phyloP scores from a whole-genome alignment of 2,113 vertebrate species.

The Forbesichthys papilliferus region DNA sequence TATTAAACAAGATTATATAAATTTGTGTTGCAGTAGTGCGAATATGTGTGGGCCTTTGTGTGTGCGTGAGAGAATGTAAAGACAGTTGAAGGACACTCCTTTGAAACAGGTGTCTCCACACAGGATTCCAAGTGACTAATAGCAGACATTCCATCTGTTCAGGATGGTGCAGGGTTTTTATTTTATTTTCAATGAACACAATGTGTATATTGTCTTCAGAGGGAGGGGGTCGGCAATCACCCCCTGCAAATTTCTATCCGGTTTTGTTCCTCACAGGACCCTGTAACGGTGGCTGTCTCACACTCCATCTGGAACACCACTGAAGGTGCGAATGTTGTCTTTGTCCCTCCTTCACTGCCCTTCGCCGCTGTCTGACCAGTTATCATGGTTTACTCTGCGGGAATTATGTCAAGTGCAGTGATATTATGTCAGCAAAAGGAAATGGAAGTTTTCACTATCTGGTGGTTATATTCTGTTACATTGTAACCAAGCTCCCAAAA shows the following conservation, averaged over 20 bases:
- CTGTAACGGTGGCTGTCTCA: background rate
- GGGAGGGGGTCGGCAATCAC: constrained; percentile 2
- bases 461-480: too few relatives aligned
- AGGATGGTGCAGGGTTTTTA: too few relatives aligned
- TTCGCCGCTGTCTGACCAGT: constrained; percentile 16
- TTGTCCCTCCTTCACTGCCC: constrained; percentile 6
- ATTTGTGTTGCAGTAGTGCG: background rate
- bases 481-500: too few relatives aligned
- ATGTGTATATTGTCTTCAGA: background rate
- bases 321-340: constrained; percentile 22
- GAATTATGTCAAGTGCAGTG: too few relatives aligned
- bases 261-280: background rate
- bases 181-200: too few relatives aligned
- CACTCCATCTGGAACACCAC: constrained; percentile 29
- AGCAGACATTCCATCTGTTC: background rate
- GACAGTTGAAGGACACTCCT: constrained; percentile 13
- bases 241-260: background rate
- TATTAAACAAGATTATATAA: background rate
- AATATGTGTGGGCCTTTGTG: constrained; percentile 1
- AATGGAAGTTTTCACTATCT: too few relatives aligned
- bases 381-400: constrained; percentile 1
- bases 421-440: too few relatives aligned
- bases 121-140: constrained; percentile 10
- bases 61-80: background rate
- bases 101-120: constrained; percentile 16